Percentiles rank a stretch among this genome's conserved stretches.
phyloP scores from a whole-genome alignment of 2,888 invertebrate species.

The Eupithecia tripunctaria region DNA sequence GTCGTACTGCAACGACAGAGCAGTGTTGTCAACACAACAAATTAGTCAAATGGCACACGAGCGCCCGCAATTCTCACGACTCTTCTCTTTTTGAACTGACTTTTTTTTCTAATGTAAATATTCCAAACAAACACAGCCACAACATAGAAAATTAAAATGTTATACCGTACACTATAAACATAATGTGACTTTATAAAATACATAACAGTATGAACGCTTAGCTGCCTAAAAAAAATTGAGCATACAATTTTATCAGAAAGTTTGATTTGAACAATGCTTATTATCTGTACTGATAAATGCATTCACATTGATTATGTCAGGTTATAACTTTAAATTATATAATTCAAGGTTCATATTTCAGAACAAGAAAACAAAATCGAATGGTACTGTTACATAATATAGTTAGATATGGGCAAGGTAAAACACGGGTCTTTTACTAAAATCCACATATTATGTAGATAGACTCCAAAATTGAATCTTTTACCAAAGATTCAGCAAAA shows the following conservation, averaged over 20 bases:
- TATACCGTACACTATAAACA: not conserved
- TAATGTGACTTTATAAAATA: not conserved
- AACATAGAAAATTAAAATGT: conserved; percentile 5
- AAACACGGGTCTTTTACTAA: too few relatives aligned
- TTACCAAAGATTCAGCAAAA: not conserved
- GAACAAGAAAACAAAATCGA: not conserved
- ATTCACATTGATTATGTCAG: not conserved
- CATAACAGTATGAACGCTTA: not conserved
- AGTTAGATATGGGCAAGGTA: too few relatives aligned
- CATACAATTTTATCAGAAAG: not conserved
- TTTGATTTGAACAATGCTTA: not conserved
- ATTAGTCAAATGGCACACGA: too few relatives aligned
- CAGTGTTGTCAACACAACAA: too few relatives aligned
- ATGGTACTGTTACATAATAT: not conserved
- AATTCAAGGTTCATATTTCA: not conserved
- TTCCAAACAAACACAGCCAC: conserved; percentile 13
- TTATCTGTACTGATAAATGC: not conserved
- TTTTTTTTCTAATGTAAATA: conserved; percentile 11
- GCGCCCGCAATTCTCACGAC: too few relatives aligned
- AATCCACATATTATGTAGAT: too few relatives aligned
- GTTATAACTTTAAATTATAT: not conserved
- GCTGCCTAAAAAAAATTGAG: conserved; percentile 3
- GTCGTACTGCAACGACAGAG: too few relatives aligned
- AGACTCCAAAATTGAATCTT: not conserved
- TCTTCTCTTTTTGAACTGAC: too few relatives aligned